These are phyloP conservation scores for Polypedilum vanderplanki DNA, from an alignment of 1,140 invertebrate species.

Conservation along the genomic window DNA sequence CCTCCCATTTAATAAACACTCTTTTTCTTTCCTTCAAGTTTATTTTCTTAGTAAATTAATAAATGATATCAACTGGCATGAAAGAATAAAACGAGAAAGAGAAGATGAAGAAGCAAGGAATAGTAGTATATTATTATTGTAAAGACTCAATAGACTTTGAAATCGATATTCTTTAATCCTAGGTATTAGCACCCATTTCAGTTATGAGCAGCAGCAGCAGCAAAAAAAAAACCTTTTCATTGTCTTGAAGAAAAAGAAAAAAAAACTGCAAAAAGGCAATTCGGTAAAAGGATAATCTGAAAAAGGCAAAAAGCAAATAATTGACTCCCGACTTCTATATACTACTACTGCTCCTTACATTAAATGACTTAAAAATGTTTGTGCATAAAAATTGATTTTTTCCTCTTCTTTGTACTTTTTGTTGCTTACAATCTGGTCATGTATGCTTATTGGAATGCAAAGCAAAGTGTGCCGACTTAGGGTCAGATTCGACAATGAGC, in stretches of 20 bases:
- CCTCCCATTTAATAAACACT: background rate
- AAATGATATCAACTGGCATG: background rate
- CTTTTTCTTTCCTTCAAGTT: background rate
- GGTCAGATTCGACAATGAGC: background rate
- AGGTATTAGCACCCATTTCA: slow-evolving; percentile 25
- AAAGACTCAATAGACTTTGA: background rate
- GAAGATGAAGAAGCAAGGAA: too few species aligned
- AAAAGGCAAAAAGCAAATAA: slow-evolving; percentile 28
- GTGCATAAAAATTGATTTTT: background rate
- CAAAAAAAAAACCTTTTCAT: too few species aligned
- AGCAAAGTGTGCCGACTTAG: slow-evolving; percentile 16
- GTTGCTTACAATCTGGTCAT: background rate
- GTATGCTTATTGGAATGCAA: slow-evolving; percentile 10
- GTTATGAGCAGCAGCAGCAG: background rate
- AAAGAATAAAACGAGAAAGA: too few species aligned
- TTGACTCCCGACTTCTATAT: background rate
- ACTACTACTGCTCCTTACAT: background rate
- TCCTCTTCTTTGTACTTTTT: background rate
- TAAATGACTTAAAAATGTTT: background rate
- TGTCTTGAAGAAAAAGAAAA: background rate
- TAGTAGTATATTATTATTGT: background rate
- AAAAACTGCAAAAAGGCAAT: background rate
- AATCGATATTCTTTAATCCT: slow-evolving; percentile 23
- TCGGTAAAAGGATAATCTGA: slow-evolving; percentile 21
- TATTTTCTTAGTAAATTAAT: slow-evolving; percentile 15